Evolutionary conservation across 2,797 vertebrate genomes (phyloP).

Genomic region (Sebastes hubbsi): DNA sequence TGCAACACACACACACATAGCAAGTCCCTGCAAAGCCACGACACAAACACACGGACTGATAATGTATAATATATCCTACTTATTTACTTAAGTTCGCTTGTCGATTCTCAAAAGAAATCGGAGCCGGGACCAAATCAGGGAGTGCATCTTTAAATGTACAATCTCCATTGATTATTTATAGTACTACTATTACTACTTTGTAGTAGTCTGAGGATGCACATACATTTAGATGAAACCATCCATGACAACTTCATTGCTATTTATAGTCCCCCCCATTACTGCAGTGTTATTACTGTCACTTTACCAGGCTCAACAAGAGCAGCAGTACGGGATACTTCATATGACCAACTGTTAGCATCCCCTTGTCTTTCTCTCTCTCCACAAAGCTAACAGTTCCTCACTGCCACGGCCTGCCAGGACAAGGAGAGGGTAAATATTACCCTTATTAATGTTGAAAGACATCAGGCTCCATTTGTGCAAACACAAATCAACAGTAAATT

Average conservation of each 20-base stretch:
- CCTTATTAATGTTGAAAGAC: conserved; percentile 70
- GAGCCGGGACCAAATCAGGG: background rate
- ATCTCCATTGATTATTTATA: background rate
- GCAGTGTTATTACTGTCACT: conserved; percentile 32
- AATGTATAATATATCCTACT: background rate
- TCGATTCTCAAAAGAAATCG: background rate
- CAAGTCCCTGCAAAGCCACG: background rate
- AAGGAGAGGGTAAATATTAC: conserved; percentile 62
- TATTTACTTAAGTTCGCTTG: background rate
- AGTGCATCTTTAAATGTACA: background rate
- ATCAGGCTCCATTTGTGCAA: conserved; percentile 70
- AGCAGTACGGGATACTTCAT: conserved; percentile 1
- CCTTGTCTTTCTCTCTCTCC: conserved; percentile 16
- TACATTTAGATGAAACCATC: conserved; percentile 1
- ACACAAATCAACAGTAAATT: conserved; percentile 78
- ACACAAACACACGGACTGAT: background rate
- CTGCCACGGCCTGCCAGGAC: conserved; percentile 55
- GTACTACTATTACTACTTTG: background rate
- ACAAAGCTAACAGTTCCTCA: conserved; percentile 47
- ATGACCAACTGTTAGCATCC: conserved; percentile 15
- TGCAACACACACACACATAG: background rate
- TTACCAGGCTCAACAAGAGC: conserved; percentile 8
- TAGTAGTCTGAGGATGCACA: background rate
- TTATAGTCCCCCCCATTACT: conserved; percentile 4
- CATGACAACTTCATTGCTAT: conserved; percentile 30